phyloP scores from a whole-genome alignment of 35 echinoderm and acorn worm genomes.

The Acanthaster planci region DNA sequence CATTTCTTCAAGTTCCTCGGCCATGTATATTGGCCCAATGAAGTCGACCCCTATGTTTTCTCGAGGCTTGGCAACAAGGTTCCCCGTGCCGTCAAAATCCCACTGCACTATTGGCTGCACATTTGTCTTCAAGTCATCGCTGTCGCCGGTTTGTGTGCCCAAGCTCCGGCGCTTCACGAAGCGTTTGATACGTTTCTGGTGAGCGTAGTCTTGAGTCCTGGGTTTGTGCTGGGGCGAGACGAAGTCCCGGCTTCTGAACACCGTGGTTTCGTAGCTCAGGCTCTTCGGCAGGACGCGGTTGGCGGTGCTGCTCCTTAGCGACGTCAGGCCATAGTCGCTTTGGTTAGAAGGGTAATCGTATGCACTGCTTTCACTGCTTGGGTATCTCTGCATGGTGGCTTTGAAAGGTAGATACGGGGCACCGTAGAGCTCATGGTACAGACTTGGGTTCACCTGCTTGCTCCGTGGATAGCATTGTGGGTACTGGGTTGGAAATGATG shows the following conservation, averaged over 20 bases:
- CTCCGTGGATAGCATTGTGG: not conserved
- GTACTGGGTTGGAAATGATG: not conserved
- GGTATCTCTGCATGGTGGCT: not conserved
- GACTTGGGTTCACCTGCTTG: not conserved
- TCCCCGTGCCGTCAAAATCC: not conserved
- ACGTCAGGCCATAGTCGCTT: not conserved
- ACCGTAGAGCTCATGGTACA: not conserved
- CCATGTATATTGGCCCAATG: slow-evolving; percentile 8
- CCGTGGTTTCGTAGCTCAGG: not conserved
- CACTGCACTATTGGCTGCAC: not conserved
- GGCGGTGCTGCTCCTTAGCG: not conserved
- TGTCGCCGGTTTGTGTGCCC: not conserved
- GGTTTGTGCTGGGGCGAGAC: not conserved
- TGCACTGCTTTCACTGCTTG: not conserved
- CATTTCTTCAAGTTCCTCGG: not conserved
- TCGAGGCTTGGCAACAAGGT: not conserved
- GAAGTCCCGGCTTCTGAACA: no score
- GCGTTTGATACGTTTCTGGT: not conserved
- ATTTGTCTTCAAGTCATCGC: not conserved
- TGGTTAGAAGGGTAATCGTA: not conserved
- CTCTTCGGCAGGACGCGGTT: slow-evolving; percentile 1
- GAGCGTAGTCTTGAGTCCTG: not conserved
- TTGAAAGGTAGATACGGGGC: not conserved
- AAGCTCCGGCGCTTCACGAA: slow-evolving; percentile 5
- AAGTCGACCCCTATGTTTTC: not conserved